These are phyloP conservation scores for Semnornis frantzii DNA, from an alignment of 2,113 vertebrate species.

Conservation along the genomic window DNA sequence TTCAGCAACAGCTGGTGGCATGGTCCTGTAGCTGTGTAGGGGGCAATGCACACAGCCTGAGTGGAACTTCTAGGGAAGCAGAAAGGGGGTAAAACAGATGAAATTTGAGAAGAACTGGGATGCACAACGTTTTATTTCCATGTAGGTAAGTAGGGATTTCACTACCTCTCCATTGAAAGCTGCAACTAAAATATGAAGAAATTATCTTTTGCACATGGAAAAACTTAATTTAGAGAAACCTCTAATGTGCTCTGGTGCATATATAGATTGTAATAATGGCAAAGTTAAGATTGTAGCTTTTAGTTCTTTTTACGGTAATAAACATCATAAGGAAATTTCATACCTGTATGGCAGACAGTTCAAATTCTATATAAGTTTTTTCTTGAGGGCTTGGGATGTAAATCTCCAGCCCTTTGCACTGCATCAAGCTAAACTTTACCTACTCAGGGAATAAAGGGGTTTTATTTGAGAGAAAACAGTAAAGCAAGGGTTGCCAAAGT, in stretches of 20 bases:
- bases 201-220: background rate
- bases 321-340: background rate
- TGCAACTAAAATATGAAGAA: background rate
- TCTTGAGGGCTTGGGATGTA: background rate
- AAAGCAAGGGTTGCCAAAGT: background rate
- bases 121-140: background rate
- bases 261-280: background rate
- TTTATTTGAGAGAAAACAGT: conserved; percentile 1
- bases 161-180: background rate
- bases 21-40: background rate
- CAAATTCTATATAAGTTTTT: background rate
- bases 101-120: background rate
- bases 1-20: accelerated
- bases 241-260: background rate
- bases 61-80: background rate
- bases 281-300: background rate
- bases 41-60: background rate
- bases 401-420: background rate
- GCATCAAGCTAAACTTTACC: background rate
- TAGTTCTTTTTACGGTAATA: background rate
- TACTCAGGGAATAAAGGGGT: background rate
- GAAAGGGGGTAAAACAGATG: background rate
- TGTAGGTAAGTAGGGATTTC: background rate
- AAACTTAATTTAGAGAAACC: background rate
- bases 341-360: background rate